These are phyloP conservation scores for Ornithoptera priamus DNA, from an alignment of 2,888 invertebrate genomes.

Conservation along the genomic window DNA sequence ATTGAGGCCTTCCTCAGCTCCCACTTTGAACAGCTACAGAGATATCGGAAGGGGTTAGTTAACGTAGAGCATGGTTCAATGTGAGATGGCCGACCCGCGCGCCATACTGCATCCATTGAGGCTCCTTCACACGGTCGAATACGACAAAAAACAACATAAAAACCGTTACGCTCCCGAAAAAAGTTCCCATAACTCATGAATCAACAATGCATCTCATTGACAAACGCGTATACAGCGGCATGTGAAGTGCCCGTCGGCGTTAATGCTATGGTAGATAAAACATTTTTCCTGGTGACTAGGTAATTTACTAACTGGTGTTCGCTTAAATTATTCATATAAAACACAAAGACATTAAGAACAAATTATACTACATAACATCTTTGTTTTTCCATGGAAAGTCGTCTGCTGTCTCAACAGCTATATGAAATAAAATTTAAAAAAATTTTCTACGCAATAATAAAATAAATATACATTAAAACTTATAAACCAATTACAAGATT, in stretches of 20 bases:
- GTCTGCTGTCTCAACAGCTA: too few species aligned
- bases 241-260: constrained; percentile 35
- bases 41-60: constrained; percentile 33
- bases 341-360: too few species aligned
- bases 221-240: constrained; percentile 41
- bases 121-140: constrained; percentile 75
- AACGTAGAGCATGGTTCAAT: constrained; percentile 47
- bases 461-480: too few species aligned
- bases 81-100: constrained; percentile 51
- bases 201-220: constrained; percentile 64
- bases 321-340: too few species aligned
- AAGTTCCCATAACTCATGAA: constrained; percentile 74
- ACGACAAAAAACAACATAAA: constrained; percentile 78
- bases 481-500: too few species aligned
- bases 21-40: constrained; percentile 29
- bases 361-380: too few species aligned
- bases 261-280: constrained; percentile 22
- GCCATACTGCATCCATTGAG: constrained; percentile 73
- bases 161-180: constrained; percentile 77
- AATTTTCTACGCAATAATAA: too few species aligned
- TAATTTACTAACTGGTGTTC: too few species aligned
- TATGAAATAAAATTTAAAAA: too few species aligned
- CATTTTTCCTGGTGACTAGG: background rate
- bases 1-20: constrained; percentile 47
- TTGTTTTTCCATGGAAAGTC: too few species aligned